A percentile compares a stretch with the other conserved stretches of the same genome.
Evolutionary conservation across 1,140 invertebrate genomes (phyloP).

Genomic region (Radopholus similis): DNA sequence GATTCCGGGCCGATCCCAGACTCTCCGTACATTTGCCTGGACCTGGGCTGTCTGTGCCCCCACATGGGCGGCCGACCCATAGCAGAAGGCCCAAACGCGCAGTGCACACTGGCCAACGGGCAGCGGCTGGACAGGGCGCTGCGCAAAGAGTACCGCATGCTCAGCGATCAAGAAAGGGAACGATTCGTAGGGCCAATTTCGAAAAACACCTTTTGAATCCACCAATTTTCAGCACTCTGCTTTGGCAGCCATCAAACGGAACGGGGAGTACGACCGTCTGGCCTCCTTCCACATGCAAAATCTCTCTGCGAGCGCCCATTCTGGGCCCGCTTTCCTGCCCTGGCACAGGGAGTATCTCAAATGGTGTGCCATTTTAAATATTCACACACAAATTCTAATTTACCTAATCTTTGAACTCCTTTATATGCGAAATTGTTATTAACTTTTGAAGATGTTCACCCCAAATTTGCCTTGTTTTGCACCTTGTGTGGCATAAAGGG

Average conservation of each 20-base stretch:
- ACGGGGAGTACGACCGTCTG: slow-evolving; percentile 54
- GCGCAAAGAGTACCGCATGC: slow-evolving; percentile 41
- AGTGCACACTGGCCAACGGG: slow-evolving; percentile 32
- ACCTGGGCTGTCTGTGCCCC: slow-evolving; percentile 41
- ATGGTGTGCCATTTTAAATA: no score
- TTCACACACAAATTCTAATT: no score
- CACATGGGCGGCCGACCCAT: slow-evolving; percentile 34
- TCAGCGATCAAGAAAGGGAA: slow-evolving; percentile 25
- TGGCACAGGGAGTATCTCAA: slow-evolving; percentile 44
- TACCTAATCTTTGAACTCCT: no score
- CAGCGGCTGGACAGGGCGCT: slow-evolving; percentile 28
- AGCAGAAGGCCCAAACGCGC: background rate
- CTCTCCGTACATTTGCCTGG: slow-evolving; percentile 47
- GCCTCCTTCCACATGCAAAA: slow-evolving; percentile 41
- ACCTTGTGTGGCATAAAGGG: no score
- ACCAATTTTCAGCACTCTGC: slow-evolving; percentile 50
- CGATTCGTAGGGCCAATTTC: background rate
- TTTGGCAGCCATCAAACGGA: slow-evolving; percentile 58
- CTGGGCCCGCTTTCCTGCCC: slow-evolving; percentile 43
- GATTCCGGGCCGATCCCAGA: slow-evolving; percentile 38
- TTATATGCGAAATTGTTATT: no score
- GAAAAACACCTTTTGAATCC: background rate
- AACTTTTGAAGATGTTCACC: no score
- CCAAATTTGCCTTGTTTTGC: no score
- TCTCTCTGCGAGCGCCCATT: slow-evolving; percentile 52